Base-by-base conservation (phyloP, 2,113 vertebrate genomes). In the Ophiodon elongatus region DNA sequence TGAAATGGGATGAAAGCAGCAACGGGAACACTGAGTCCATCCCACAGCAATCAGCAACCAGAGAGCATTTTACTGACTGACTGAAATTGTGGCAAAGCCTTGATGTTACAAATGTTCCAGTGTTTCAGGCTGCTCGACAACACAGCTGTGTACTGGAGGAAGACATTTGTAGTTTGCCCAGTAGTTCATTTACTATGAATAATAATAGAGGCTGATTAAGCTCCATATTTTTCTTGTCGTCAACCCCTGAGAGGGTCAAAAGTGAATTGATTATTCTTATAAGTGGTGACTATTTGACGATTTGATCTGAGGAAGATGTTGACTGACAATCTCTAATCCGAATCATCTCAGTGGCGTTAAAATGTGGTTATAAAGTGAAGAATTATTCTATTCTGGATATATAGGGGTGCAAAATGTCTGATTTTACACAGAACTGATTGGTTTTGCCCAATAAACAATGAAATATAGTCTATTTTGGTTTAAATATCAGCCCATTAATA, bases 1-100 rank as follows among this genome's bases (percentile, higher is more conserved):
- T 56, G 47, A 68, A 79, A 86, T 21, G 75, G 73, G 72, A 81
- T 57, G 74, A 37, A 82, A 79, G 76, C 65, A 64, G 23, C 41
- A 25, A 27, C 37, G 41, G 71, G 73, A 76, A 56, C 29, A 29
- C 45, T 21, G 27, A 59, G 35, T 69, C 64, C 39, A 59, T 66
- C 45, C 62, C 37, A 27, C 27, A 73, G 64, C 59, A 70, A 67
- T 79, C 54, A 70, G 76, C 60, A 80, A 62, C 60, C n/a, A 76
- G 19, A 76, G 62, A 54, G 54, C 8, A 21, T 45, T 43, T 54
- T 31, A 74, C 63, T 29, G 35, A 56, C 37, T 65, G 31, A 52
- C 23, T 62, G 59, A 77, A 68, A 66, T 13, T 50, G 27, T 9
- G 33, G 8, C 17, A 57, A n/a, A 78, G 71, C 41, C 45, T 8